Evolutionary conservation across 2,113 vertebrate species (phyloP), one percentile per base, ranked within the genome.

Genomic region (Pelecanus crispus): DNA sequence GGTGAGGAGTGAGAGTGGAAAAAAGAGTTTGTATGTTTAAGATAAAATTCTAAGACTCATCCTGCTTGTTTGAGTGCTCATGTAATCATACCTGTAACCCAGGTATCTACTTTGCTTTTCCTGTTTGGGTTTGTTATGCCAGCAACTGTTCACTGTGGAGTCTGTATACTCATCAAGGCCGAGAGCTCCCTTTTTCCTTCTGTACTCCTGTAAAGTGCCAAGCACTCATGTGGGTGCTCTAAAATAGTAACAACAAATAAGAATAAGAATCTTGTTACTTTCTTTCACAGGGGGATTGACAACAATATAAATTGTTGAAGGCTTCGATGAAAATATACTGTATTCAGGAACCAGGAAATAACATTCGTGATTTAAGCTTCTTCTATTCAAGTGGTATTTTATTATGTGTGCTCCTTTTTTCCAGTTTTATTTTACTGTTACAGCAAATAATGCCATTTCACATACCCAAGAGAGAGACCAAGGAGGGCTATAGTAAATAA

Each of bases 281-380:
- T 74, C 32, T 56, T 84, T 85, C 29, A 81, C 63, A 49, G 45
- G 55, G 75, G 58, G 52, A 90, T 86, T 45, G 40, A 85, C 56
- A 67, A 82, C 63, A 83, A 52, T 40, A 94, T 82, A 97, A 91
- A 82, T 61, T 70, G 31, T 67, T 92, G 81, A 94, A 90, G 53
- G 22, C 38, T 88, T 93, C 47, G 86, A 53, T 79, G 90, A 94
- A 95, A 95, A 82, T 92, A 92, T 80, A 79, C 52, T 72, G 19
- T 88, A 79, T 92, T 96, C 95, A 94, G 70, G 63, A 96, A 86
- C 24, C 68, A 94, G 56, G 84, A 98, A 96, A 92, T 86, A 62
- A 93, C 75, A 95, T 84, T 82, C 88, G 18, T 89, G 62, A 83
- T 92, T 77, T 91, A 90, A 97, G 77, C 42, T 94, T 88, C 47